Evolutionary conservation across 2,113 vertebrate species (phyloP).

Genomic region (Dascyllus trimaculatus): DNA sequence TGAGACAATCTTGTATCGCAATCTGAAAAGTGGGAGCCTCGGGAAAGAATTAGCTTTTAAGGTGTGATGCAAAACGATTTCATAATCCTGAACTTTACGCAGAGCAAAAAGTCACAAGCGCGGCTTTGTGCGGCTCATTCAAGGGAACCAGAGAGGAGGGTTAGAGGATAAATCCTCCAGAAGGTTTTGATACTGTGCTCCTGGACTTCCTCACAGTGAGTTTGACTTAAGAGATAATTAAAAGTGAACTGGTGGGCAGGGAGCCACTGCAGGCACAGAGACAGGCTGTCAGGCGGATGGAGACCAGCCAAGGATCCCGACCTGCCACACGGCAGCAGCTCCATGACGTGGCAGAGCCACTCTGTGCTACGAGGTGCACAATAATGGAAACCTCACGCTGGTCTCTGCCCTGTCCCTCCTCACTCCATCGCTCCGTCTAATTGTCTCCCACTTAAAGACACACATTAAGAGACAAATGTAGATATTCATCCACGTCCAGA

Average conservation of each 20-base stretch:
- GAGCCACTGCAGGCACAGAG: conserved; percentile 55
- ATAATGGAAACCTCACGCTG: conserved; percentile 58
- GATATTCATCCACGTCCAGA: background rate
- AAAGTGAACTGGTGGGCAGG: conserved; percentile 66
- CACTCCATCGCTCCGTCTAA: background rate
- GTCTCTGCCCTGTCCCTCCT: conserved; percentile 12
- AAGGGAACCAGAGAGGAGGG: conserved; percentile 17
- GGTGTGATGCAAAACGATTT: conserved; percentile 13
- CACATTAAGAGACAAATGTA: conserved; percentile 16
- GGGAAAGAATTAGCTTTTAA: conserved; percentile 9
- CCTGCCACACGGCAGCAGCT: conserved; percentile 53
- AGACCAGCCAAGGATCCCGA: conserved; percentile 67
- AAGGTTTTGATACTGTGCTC: conserved; percentile 52
- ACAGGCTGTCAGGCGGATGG: conserved; percentile 60
- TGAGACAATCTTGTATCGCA: conserved; percentile 1
- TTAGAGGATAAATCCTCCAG: conserved; percentile 44
- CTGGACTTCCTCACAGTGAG: conserved; percentile 55
- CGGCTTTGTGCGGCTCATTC: conserved; percentile 5
- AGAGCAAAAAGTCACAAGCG: conserved; percentile 18
- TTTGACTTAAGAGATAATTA: conserved; percentile 71
- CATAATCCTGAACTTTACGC: background rate
- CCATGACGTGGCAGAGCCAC: conserved; percentile 63
- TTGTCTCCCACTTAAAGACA: background rate
- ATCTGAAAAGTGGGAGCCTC: conserved; percentile 17
- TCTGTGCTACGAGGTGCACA: conserved; percentile 41